Evolutionary conservation across 2,797 vertebrate genomes (phyloP).

Genomic region (Phalloptychus januarius): DNA sequence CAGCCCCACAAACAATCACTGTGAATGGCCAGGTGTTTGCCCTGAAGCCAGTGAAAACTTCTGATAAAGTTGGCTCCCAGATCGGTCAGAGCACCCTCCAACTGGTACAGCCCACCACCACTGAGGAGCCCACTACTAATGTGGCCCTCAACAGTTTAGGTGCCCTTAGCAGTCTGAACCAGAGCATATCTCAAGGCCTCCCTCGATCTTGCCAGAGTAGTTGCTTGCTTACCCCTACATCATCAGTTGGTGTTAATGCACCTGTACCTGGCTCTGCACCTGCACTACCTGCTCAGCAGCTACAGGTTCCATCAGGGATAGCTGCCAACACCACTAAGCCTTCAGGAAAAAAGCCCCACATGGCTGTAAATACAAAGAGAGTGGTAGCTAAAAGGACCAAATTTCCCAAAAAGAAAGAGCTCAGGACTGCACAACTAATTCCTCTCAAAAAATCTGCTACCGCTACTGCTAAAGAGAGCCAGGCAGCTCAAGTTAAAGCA

Average conservation of each 20-base stretch:
- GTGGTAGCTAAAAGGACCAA: constrained; percentile 81
- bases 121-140: constrained; percentile 93
- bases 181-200: constrained; percentile 92
- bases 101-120: constrained; percentile 93
- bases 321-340: constrained; percentile 63
- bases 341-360: constrained; percentile 67
- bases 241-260: constrained; percentile 67
- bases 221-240: constrained; percentile 76
- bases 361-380: constrained; percentile 80
- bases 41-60: constrained; percentile 92
- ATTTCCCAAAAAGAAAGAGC: constrained; percentile 78
- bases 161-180: constrained; percentile 95
- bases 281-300: constrained; percentile 58
- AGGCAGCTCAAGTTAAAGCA: constrained; percentile 36
- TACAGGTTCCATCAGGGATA: constrained; percentile 54
- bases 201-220: constrained; percentile 85
- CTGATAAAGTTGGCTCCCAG: constrained; percentile 86
- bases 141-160: constrained; percentile 95
- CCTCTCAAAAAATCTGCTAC: constrained; percentile 44
- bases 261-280: constrained; percentile 62
- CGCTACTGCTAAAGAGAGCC: constrained; percentile 40
- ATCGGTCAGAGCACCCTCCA: constrained; percentile 85
- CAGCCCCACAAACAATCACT: constrained; percentile 94
- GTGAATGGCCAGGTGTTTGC: constrained; percentile 97
- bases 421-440: constrained; percentile 40